Evolutionary conservation across 2,797 vertebrate genomes (phyloP).

Genomic region (Melanotaenia maccullochi): DNA sequence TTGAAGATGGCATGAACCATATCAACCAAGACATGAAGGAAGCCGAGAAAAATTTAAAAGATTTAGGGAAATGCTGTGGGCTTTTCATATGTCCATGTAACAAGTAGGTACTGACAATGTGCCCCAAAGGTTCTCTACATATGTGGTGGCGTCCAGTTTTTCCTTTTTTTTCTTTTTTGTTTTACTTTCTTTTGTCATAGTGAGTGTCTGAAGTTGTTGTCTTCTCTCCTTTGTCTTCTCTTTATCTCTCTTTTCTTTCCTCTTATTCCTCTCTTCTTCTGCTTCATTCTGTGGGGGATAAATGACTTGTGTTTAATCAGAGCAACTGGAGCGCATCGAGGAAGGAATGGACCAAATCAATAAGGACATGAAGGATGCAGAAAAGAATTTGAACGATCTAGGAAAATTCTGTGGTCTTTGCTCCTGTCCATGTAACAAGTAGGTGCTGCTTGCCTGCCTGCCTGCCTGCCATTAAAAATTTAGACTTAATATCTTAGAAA

Average conservation of each 20-base stretch:
- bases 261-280: constrained; percentile 86
- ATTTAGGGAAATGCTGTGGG: constrained; percentile 99
- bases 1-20: constrained; percentile 99
- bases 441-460: constrained; percentile 99
- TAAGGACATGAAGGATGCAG: constrained; percentile 99
- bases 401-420: constrained; percentile 99
- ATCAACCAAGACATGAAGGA: constrained; percentile 99
- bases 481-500: constrained; percentile 47
- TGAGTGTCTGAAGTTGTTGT: constrained; percentile 99
- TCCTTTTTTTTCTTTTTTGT: constrained; percentile 82
- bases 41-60: constrained; percentile 99
- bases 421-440: constrained; percentile 99
- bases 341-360: constrained; percentile 99
- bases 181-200: constrained; percentile 93
- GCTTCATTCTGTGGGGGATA: constrained; percentile 99
- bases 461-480: constrained; percentile 80
- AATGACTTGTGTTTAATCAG: constrained; percentile 99
- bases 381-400: constrained; percentile 99
- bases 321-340: constrained; percentile 99
- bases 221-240: constrained; percentile 85
- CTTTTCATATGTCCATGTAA: constrained; percentile 99
- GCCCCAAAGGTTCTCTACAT: constrained; percentile 89
- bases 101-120: constrained; percentile 99
- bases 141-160: constrained; percentile 98
- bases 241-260: constrained; percentile 57